A percentile compares a stretch with the other conserved stretches of the same genome.
These are phyloP conservation scores for Athrips mouffetella DNA, from an alignment of 2,888 invertebrate genomes.

Conservation along the genomic window DNA sequence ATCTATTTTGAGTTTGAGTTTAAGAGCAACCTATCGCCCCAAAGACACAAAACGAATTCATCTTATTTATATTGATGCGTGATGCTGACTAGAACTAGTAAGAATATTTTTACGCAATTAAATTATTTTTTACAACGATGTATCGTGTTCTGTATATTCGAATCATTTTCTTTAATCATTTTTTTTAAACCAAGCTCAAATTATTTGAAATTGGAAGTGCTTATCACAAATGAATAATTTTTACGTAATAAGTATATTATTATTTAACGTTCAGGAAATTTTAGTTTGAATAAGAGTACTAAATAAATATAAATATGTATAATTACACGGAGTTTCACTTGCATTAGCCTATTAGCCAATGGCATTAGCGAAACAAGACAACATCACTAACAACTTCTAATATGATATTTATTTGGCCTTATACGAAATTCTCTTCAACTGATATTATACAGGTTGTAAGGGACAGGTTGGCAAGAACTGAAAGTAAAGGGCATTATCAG, in stretches of 20 bases:
- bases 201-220: slow-evolving; percentile 23
- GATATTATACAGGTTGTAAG: too few species aligned
- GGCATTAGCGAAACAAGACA: too few species aligned
- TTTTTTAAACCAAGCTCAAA: slow-evolving; percentile 62
- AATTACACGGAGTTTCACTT: slow-evolving; percentile 25
- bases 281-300: slow-evolving; percentile 63
- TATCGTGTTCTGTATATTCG: slow-evolving; percentile 73
- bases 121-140: slow-evolving; percentile 64
- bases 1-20: too few species aligned
- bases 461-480: too few species aligned
- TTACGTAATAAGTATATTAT: too few species aligned
- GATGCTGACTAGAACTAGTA: slow-evolving; percentile 65
- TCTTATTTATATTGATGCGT: slow-evolving; percentile 75
- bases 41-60: slow-evolving; percentile 68
- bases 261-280: slow-evolving; percentile 53
- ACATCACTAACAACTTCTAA: too few species aligned
- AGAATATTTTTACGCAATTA: slow-evolving; percentile 64
- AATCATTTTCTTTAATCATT: slow-evolving; percentile 50
- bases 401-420: too few species aligned
- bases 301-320: slow-evolving; percentile 59
- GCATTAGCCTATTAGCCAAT: too few species aligned
- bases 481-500: too few species aligned
- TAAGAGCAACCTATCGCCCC: too few species aligned
- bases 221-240: slow-evolving; percentile 54
- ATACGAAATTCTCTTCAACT: too few species aligned